Conservation (phyloP, 2,113 vertebrate species). For the Elanus axillaris region DNA sequence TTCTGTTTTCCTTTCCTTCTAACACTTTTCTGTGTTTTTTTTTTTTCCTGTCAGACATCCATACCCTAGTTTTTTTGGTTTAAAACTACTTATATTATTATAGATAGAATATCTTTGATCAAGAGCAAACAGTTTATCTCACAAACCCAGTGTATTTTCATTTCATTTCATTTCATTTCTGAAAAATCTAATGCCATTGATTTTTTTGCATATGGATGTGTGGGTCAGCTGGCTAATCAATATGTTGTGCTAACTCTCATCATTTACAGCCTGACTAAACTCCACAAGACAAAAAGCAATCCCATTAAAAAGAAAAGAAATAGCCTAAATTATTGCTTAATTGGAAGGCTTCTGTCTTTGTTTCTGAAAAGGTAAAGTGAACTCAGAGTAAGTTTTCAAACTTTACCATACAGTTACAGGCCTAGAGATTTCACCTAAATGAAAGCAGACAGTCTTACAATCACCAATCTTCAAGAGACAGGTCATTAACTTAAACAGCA, state of each 20-base stretch:
- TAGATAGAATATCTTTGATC: neutral
- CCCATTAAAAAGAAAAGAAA: neutral
- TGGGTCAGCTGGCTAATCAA: neutral
- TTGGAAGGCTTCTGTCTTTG: neutral
- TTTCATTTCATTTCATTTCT: neutral
- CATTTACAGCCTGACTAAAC: neutral
- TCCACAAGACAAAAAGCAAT: neutral
- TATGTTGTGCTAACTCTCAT: neutral
- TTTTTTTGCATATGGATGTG: neutral
- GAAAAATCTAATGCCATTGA: neutral
- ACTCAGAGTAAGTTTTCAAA: neutral
- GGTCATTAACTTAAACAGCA: conserved; percentile 39
- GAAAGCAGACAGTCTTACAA: conserved; percentile 24
- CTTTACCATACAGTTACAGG: neutral
- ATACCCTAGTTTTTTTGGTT: neutral
- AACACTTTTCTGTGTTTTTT: neutral
- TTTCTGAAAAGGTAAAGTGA: neutral
- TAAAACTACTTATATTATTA: neutral
- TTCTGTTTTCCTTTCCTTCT: neutral
- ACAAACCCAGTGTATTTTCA: neutral
- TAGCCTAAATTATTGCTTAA: neutral
- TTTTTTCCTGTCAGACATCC: neutral
- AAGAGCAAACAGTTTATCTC: neutral
- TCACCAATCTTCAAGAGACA: neutral
- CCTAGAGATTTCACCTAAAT: neutral